These are phyloP conservation scores for Brienomyrus longianalis DNA, from an alignment of 2,113 vertebrate species.

Conservation along the genomic window DNA sequence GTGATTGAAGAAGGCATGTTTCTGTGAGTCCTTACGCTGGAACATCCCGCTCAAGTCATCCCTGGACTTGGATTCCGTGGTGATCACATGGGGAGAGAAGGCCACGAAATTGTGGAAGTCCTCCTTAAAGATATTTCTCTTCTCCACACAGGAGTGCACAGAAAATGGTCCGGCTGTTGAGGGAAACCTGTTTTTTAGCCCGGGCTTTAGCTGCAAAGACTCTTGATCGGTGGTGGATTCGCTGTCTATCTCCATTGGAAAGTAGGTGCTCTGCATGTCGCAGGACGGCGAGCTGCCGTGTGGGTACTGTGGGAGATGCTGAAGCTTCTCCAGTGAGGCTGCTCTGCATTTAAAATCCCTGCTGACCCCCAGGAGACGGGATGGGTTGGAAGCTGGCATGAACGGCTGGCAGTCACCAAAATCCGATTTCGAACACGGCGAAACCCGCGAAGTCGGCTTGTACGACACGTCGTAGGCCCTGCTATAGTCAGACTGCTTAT, in stretches of 20 bases:
- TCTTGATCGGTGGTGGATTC: slow-evolving; percentile 72
- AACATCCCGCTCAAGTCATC: slow-evolving; percentile 44
- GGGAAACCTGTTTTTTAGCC: background rate
- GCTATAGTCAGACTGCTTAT: slow-evolving; percentile 53
- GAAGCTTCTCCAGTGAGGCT: slow-evolving; percentile 76
- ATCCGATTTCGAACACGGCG: slow-evolving; percentile 66
- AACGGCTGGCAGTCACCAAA: slow-evolving; percentile 70
- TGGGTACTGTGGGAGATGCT: slow-evolving; percentile 68
- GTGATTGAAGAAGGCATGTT: slow-evolving; percentile 65
- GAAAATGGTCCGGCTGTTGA: slow-evolving; percentile 56
- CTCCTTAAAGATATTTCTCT: slow-evolving; percentile 81
- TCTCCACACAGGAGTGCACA: slow-evolving; percentile 71
- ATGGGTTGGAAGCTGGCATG: slow-evolving; percentile 66
- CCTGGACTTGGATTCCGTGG: slow-evolving; percentile 53
- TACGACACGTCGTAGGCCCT: slow-evolving; percentile 59
- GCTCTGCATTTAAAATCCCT: slow-evolving; percentile 71
- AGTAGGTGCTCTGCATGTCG: slow-evolving; percentile 83
- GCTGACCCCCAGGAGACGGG: slow-evolving; percentile 70
- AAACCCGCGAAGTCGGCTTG: slow-evolving; percentile 55
- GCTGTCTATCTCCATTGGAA: slow-evolving; percentile 80
- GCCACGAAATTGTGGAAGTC: slow-evolving; percentile 81
- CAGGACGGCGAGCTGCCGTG: slow-evolving; percentile 62
- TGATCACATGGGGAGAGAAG: slow-evolving; percentile 66
- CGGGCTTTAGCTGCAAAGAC: slow-evolving; percentile 62
- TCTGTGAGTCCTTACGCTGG: slow-evolving; percentile 53